Evolutionary conservation across 2,888 invertebrate species (phyloP).

Genomic region (Sinotaia quadrata): DNA sequence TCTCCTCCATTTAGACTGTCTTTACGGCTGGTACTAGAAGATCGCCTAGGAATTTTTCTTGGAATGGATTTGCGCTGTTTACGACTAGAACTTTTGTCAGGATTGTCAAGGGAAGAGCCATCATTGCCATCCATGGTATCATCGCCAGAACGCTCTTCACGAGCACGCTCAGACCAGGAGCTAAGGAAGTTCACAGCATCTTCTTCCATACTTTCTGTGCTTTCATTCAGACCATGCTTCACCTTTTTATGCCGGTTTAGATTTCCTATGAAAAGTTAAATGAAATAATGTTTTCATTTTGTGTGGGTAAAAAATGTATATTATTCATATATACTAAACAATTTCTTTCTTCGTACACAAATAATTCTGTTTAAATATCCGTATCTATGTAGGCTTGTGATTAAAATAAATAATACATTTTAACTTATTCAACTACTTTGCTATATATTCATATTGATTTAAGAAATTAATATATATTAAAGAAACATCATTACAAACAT

Average conservation of each 20-base stretch:
- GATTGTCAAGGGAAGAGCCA: slow-evolving; percentile 10
- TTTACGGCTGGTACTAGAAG: background rate
- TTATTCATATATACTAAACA: no score
- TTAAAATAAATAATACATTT: no score
- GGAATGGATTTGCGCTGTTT: slow-evolving; percentile 54
- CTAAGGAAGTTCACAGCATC: slow-evolving; percentile 66
- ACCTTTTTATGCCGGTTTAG: slow-evolving; percentile 69
- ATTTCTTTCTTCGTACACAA: no score
- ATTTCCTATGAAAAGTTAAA: slow-evolving; percentile 64
- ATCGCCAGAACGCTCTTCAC: slow-evolving; percentile 34
- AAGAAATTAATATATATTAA: no score
- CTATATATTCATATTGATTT: no score
- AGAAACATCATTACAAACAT: no score
- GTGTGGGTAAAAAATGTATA: no score
- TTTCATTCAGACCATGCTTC: slow-evolving; percentile 66
- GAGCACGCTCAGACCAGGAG: slow-evolving; percentile 52
- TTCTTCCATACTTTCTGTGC: slow-evolving; percentile 64
- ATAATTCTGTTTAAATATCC: no score
- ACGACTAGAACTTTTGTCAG: slow-evolving; percentile 40
- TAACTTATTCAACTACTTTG: no score
- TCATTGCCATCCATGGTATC: slow-evolving; percentile 27
- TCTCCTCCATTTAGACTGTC: background rate
- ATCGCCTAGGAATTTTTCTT: slow-evolving; percentile 39
- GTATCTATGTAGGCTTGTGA: no score
- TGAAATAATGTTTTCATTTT: no score